Evolutionary conservation across 1,140 invertebrate species (phyloP).

Genomic region (Proctacanthus coquilletti): DNA sequence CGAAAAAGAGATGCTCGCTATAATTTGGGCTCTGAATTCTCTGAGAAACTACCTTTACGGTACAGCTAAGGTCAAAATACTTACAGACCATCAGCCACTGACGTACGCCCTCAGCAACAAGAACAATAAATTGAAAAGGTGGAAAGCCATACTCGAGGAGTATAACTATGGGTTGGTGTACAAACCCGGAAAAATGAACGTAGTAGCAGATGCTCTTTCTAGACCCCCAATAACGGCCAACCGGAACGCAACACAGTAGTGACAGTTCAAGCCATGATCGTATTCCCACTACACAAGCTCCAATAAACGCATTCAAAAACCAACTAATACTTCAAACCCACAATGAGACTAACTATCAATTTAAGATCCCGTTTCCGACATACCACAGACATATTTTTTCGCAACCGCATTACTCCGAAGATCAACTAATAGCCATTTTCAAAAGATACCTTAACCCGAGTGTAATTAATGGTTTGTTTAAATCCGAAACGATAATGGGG

Average conservation of each 20-base stretch:
- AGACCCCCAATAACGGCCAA: constrained; percentile 7
- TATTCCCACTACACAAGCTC: constrained; percentile 1
- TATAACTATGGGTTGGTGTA: constrained; percentile 26
- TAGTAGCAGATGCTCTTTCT: constrained; percentile 20
- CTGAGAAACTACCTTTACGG: not conserved
- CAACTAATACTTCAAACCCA: constrained; percentile 6
- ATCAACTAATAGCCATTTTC: constrained; percentile 3
- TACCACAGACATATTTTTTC: constrained; percentile 4
- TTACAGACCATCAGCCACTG: not conserved
- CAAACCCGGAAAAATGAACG: constrained; percentile 22
- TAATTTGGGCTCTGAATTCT: not conserved
- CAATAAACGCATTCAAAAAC: constrained; percentile 9
- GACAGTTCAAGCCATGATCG: constrained; percentile 4
- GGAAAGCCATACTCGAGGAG: constrained; percentile 14
- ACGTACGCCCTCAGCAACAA: not conserved
- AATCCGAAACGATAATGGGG: constrained; percentile 5
- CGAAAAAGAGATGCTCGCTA: constrained; percentile 17
- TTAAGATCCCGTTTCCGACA: constrained; percentile 1
- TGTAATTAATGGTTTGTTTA: constrained; percentile 5
- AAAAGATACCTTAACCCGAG: constrained; percentile 7
- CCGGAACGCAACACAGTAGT: constrained; percentile 3
- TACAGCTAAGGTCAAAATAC: not conserved
- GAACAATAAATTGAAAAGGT: constrained; percentile 9
- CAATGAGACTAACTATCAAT: constrained; percentile 1
- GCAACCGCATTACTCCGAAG: constrained; percentile 4